Base-by-base conservation (phyloP, 2,113 vertebrate species). In the Polypterus senegalus region DNA sequence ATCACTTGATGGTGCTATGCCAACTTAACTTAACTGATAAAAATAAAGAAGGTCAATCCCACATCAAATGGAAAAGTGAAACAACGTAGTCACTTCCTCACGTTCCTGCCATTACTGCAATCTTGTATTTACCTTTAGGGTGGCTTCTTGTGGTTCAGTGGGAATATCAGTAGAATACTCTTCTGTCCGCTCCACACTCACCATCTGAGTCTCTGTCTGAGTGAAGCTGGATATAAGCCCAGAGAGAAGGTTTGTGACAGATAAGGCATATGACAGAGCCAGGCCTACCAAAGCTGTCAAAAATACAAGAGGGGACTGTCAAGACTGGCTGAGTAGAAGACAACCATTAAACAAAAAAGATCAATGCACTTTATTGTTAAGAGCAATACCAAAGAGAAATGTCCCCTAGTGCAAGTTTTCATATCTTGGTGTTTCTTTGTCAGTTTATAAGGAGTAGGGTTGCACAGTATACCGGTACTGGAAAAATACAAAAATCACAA, bases 151-250 rank as follows among this genome's bases (percentile, higher is more conserved):
- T 1, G 89, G 80, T 73, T 99, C 96, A 1, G 63, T 65, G 44
- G 91, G 90, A 11, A 93, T 78, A 3, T 79, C 74, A 55, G 85
- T 89, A 66, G 83, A 82, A 68, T 98, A 99, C 43, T 99, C 95
- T 69, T 98, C 91, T 0, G 89, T 85, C 3, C 96, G 79, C 66
- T 99, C 96, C 49, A 98, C 86, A 2, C 93, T 94, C 67, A 99
- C 93, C 82, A 99, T 86, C 89, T 94, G 93, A 74, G 91, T 84
- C 73, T 99, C 96, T 0, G 92, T 94, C 69, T 90, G 81, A 0
- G 93, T 92, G 80, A 94, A 97, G 82, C 72, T 94, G 76, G 83
- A 81, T 69, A 99, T 91, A 66, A 99, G 83, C 9, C 84, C 88
- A 0, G 93, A 93, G 11, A 99, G 86, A 63, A 95, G 81, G 57